Evolutionary conservation across 2,797 vertebrate genomes (phyloP).

Genomic region (Siniperca obscura): DNA sequence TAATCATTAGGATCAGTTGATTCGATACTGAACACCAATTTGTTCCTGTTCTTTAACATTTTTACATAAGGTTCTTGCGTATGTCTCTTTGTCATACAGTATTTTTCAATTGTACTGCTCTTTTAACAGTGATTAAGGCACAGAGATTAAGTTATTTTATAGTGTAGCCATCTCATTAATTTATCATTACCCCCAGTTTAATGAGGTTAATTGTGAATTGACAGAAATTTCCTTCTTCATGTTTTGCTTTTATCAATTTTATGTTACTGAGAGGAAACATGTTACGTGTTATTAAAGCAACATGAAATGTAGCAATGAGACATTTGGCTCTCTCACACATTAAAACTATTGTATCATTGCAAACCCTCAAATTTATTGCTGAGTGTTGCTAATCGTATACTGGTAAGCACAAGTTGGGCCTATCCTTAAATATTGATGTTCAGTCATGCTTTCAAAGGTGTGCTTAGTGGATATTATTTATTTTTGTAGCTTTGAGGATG

Average conservation of each 20-base stretch:
- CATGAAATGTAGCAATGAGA: neutral
- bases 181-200: neutral
- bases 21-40: neutral
- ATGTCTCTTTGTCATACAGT: slow-evolving; percentile 1
- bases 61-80: neutral
- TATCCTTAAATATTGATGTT: slow-evolving; percentile 1
- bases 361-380: neutral
- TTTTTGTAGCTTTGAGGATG: neutral
- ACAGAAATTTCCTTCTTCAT: neutral
- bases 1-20: neutral
- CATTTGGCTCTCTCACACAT: neutral
- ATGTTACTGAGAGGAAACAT: neutral
- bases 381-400: neutral
- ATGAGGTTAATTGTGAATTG: neutral
- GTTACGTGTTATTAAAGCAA: neutral
- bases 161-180: neutral
- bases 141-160: neutral
- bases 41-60: neutral
- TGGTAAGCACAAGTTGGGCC: too few species aligned
- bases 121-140: neutral
- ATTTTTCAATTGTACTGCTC: neutral
- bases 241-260: neutral
- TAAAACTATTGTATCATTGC: neutral
- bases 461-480: slow-evolving; percentile 18
- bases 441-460: neutral